Conservation (phyloP, 2,888 invertebrate genomes). For the Spisula solida region DNA sequence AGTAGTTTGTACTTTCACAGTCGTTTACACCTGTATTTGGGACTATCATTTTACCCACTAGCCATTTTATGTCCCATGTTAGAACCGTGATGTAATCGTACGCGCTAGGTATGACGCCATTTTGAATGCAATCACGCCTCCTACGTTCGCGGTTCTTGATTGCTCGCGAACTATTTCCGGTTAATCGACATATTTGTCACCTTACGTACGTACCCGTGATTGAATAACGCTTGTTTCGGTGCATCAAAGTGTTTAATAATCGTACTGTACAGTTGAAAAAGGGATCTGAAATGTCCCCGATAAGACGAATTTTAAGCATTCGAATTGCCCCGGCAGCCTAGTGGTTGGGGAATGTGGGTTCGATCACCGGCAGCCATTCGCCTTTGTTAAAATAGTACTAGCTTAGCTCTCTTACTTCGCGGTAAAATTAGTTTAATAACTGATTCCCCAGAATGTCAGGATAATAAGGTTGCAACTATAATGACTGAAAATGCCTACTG, state of each 20-base stretch:
- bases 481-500: too few species aligned
- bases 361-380: too few species aligned
- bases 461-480: too few species aligned
- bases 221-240: slow-evolving; percentile 11
- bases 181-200: slow-evolving; percentile 37
- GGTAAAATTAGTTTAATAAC: too few species aligned
- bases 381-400: too few species aligned
- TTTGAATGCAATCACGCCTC: slow-evolving; percentile 59
- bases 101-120: slow-evolving; percentile 65
- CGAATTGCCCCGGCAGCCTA: too few species aligned
- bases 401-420: too few species aligned
- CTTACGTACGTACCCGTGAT: neutral
- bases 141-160: slow-evolving; percentile 1
- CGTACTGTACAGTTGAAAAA: neutral
- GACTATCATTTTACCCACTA: slow-evolving; percentile 59
- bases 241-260: neutral
- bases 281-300: neutral
- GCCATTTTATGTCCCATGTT: slow-evolving; percentile 58
- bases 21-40: slow-evolving; percentile 63
- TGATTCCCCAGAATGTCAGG: too few species aligned
- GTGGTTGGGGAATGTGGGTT: too few species aligned
- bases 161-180: slow-evolving; percentile 62
- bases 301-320: neutral
- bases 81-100: slow-evolving; percentile 60
- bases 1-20: slow-evolving; percentile 48